These are phyloP conservation scores for Etheostoma cragini DNA, from an alignment of 2,113 vertebrate species.

Conservation along the genomic window DNA sequence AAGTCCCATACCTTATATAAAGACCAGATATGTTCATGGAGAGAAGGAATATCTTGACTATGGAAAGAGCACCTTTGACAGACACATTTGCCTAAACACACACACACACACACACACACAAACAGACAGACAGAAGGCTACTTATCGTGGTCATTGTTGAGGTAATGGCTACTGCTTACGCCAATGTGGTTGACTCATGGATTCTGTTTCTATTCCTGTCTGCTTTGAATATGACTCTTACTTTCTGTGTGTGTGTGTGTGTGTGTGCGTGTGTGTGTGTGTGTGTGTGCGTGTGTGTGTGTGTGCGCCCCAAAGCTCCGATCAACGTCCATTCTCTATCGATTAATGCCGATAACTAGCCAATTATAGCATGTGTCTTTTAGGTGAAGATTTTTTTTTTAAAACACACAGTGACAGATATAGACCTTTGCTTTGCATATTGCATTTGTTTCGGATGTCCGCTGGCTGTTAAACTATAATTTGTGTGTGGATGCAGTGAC, in stretches of 20 bases:
- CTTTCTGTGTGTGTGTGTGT: slow-evolving; percentile 34
- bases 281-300: slow-evolving; percentile 18
- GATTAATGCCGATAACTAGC: slow-evolving; percentile 64
- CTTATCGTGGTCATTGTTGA: slow-evolving; percentile 45
- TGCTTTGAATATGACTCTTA: slow-evolving; percentile 70
- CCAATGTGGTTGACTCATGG: slow-evolving; percentile 66
- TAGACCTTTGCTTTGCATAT: slow-evolving; percentile 55
- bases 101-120: slow-evolving; percentile 12
- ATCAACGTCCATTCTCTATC: slow-evolving; percentile 42
- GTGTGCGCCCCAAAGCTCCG: slow-evolving; percentile 2
- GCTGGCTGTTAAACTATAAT: slow-evolving; percentile 22
- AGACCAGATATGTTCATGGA: slow-evolving; percentile 56
- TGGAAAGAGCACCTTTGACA: slow-evolving; percentile 58
- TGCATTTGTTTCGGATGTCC: slow-evolving; percentile 21
- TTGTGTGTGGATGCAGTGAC: slow-evolving; percentile 30
- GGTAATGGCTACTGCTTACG: slow-evolving; percentile 62
- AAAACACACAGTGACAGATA: slow-evolving; percentile 44
- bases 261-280: slow-evolving; percentile 29
- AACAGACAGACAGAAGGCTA: slow-evolving; percentile 6
- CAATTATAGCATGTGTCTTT: slow-evolving; percentile 62
- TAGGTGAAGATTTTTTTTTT: slow-evolving; percentile 54
- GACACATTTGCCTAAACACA: not conserved
- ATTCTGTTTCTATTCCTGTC: slow-evolving; percentile 69
- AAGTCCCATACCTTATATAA: slow-evolving; percentile 64
- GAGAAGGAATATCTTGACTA: slow-evolving; percentile 37